Evolutionary conservation across 1,140 invertebrate species (phyloP), one percentile per base, ranked within the genome.

Genomic region (Aphis craccivora): DNA sequence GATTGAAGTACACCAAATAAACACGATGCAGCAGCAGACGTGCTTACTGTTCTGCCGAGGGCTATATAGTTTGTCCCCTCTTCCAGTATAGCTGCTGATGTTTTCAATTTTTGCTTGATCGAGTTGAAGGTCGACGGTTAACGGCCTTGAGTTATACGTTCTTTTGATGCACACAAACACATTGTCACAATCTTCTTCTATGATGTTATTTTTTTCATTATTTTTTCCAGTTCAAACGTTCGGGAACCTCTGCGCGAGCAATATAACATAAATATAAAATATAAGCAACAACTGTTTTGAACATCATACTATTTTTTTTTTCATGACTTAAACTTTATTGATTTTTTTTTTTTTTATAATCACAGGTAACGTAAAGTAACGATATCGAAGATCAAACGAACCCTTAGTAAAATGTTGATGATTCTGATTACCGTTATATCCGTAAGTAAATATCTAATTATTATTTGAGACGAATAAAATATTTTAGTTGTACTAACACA

Each of bases 171-270:
- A 84, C 91, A 93, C 91, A 93, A 84, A 93, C 76, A 93, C 81
- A 93, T 93, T 93, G 91, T 93, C 91, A 86, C 91, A 55, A 93
- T 84, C 91, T 37, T 93, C 91, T 93, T 93, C 91, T 86, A 30
- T 86, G 81, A 86, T 93, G 81, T 86, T 92, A 81, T 83, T 92
- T 86, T 91, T 84, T 40, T 55, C 81, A 86, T 55, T 51, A 86
- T 93, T 93, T 93, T 67, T 84, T 93, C 48, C 81, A 53, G 45
- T 84, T 84, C 91, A 93, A 84, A 93, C 76, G 91, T 84, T 48
- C 90, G 9, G 40, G 30, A 37, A 81, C 90, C 30, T 48, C 67
- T 37, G 90, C 0, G 43, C 43, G 90, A 81, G 90, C 60, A 67
- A 40, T 43, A 40, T 43, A 90, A 67, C 53, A n/a, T n/a, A 89